A percentile compares a stretch with the other conserved stretches of the same genome.
These are phyloP conservation scores for Gryllus bimaculatus DNA, from an alignment of 1,140 invertebrate species.

Conservation along the genomic window DNA sequence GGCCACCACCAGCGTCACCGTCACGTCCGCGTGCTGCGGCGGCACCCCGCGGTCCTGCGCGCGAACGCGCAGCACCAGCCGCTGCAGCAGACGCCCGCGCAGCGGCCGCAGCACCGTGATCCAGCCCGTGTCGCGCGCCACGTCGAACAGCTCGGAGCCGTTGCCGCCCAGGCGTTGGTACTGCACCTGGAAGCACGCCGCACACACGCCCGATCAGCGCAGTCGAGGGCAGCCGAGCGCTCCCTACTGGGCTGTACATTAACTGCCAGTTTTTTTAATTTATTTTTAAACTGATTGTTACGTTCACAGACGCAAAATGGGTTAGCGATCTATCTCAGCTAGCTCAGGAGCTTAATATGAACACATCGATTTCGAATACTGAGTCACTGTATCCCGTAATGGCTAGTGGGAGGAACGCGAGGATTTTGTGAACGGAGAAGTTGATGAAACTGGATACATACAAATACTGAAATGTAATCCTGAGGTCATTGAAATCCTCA, in stretches of 20 bases:
- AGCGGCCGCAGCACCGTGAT: constrained; percentile 58
- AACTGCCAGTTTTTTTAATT: no score
- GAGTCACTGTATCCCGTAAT: no score
- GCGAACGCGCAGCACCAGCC: constrained; percentile 55
- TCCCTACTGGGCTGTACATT: constrained; percentile 55
- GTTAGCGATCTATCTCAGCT: no score
- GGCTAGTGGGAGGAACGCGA: no score
- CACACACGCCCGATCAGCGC: constrained; percentile 66
- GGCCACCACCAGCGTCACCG: constrained; percentile 67
- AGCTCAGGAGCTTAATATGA: no score
- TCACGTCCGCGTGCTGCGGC: constrained; percentile 62
- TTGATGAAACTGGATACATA: no score
- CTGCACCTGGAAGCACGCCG: constrained; percentile 77
- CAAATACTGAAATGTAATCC: no score
- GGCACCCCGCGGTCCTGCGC: constrained; percentile 81
- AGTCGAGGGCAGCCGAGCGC: constrained; percentile 67
- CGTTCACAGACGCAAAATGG: no score
- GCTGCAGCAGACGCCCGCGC: constrained; percentile 38
- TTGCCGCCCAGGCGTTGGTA: constrained; percentile 72
- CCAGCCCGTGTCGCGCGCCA: constrained; percentile 69
- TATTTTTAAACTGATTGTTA: no score
- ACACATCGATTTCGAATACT: no score
- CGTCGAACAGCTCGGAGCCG: constrained; percentile 61
- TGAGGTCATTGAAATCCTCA: no score
- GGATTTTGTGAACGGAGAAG: no score